A percentile compares a stretch with the other conserved stretches of the same genome.
These are phyloP conservation scores for Sanderia malayensis DNA, from an alignment of 30 jellyfish, hydroid and myxozoan genomes.

Conservation along the genomic window DNA sequence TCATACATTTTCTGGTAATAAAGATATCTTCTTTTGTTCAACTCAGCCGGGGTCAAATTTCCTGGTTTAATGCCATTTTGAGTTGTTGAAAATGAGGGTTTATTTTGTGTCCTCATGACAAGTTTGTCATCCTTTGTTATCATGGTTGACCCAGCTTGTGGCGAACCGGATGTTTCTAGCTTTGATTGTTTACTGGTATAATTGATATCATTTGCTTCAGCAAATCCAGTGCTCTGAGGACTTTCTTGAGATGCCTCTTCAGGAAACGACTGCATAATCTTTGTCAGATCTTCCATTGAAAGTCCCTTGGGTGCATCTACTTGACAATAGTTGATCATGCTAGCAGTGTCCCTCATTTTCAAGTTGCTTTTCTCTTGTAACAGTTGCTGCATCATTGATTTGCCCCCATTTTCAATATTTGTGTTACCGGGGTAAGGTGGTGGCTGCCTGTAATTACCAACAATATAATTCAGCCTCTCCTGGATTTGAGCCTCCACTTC, in stretches of 20 bases:
- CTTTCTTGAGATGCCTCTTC: conserved; percentile 17
- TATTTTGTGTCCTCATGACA: conserved; percentile 71
- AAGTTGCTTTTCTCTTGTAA: conserved; percentile 62
- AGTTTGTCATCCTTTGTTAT: conserved; percentile 56
- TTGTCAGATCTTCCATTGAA: conserved; percentile 59
- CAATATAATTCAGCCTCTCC: conserved; percentile 70
- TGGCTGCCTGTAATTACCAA: conserved; percentile 79
- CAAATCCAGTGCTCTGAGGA: not conserved
- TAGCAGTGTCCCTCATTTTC: conserved; percentile 74
- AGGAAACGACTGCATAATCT: conserved; percentile 41
- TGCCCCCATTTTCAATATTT: conserved; percentile 30
- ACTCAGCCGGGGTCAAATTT: conserved; percentile 24
- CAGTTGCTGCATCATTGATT: conserved; percentile 54
- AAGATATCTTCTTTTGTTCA: conserved; percentile 26
- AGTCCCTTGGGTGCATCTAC: conserved; percentile 64
- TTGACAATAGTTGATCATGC: conserved; percentile 84
- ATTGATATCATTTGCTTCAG: not conserved
- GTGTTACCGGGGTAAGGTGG: conserved; percentile 91
- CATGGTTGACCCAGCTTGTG: conserved; percentile 18
- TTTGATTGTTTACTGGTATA: not conserved
- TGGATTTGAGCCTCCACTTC: conserved; percentile 53
- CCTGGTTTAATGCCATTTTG: conserved; percentile 8
- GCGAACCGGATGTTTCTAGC: not conserved
- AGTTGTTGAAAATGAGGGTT: conserved; percentile 25
- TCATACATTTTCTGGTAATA: conserved; percentile 18